These are phyloP conservation scores for Blastobasis adustella DNA, from an alignment of 2,888 invertebrate genomes.

Conservation along the genomic window DNA sequence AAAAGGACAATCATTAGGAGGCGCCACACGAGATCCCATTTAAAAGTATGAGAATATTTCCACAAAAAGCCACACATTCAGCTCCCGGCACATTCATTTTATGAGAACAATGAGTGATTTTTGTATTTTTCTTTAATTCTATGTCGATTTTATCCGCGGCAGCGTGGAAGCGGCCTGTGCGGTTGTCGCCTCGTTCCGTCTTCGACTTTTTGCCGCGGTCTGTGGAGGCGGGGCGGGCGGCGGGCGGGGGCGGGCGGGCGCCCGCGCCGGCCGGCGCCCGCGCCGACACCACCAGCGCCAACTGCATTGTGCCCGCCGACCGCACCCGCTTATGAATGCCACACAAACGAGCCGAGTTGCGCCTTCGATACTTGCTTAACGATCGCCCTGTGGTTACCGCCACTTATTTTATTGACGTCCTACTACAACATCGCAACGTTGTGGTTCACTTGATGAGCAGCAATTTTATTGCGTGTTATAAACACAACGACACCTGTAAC, in stretches of 20 bases:
- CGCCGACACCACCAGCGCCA: too few species aligned
- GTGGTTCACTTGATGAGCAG: too few species aligned
- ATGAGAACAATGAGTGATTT: constrained; percentile 75
- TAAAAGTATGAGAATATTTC: constrained; percentile 75
- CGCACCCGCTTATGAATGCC: too few species aligned
- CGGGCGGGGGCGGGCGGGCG: constrained; percentile 39
- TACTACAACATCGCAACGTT: too few species aligned
- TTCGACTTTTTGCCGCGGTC: constrained; percentile 58
- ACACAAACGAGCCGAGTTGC: constrained; percentile 29
- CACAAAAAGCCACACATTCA: constrained; percentile 74
- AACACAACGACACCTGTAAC: too few species aligned
- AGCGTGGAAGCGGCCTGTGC: constrained; percentile 57
- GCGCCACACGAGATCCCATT: constrained; percentile 74
- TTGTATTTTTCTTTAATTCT: constrained; percentile 74
- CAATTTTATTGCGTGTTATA: too few species aligned
- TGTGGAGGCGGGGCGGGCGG: constrained; percentile 55
- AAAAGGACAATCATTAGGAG: constrained; percentile 73
- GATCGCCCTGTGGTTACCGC: constrained; percentile 12
- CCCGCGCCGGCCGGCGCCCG: too few species aligned
- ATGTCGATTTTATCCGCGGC: constrained; percentile 73
- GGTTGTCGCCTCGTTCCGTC: constrained; percentile 68
- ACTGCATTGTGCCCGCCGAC: too few species aligned
- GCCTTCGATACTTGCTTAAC: constrained; percentile 27
- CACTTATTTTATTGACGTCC: neutral
- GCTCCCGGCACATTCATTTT: constrained; percentile 74